Evolutionary conservation across 2,113 vertebrate species (phyloP).

Genomic region (Eclectus roratus): DNA sequence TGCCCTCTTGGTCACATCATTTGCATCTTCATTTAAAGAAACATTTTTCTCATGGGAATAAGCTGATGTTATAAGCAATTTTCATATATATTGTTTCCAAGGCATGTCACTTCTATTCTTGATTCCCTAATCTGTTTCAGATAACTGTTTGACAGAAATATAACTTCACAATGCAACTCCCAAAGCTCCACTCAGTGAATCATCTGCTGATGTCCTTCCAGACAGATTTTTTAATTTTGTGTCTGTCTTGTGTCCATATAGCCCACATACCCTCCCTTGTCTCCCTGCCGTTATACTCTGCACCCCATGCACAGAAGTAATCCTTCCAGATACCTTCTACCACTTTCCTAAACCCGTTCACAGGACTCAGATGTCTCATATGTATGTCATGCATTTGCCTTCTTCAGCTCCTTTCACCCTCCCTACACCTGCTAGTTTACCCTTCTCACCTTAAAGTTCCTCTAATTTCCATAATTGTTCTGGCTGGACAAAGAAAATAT

Average conservation of each 20-base stretch:
- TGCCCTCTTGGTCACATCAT: background rate
- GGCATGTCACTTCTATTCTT: background rate
- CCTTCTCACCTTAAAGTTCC: background rate
- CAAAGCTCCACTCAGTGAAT: background rate
- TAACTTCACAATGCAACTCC: background rate
- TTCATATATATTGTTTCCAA: background rate
- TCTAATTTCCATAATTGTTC: background rate
- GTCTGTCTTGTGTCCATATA: background rate
- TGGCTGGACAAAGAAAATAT: background rate
- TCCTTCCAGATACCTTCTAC: background rate
- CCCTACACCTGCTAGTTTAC: background rate
- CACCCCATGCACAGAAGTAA: background rate
- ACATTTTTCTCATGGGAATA: background rate
- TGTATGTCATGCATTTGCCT: background rate
- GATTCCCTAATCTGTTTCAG: background rate
- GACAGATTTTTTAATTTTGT: background rate
- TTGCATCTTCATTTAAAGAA: background rate
- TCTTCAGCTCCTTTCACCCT: background rate
- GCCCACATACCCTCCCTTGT: background rate
- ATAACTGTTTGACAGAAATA: background rate
- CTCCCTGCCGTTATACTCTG: background rate
- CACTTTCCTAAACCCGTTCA: background rate
- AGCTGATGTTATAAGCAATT: background rate
- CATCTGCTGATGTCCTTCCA: background rate
- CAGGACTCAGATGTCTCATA: background rate